Evolutionary conservation across 2,797 vertebrate species (phyloP).

Genomic region (Thamnophis elegans): DNA sequence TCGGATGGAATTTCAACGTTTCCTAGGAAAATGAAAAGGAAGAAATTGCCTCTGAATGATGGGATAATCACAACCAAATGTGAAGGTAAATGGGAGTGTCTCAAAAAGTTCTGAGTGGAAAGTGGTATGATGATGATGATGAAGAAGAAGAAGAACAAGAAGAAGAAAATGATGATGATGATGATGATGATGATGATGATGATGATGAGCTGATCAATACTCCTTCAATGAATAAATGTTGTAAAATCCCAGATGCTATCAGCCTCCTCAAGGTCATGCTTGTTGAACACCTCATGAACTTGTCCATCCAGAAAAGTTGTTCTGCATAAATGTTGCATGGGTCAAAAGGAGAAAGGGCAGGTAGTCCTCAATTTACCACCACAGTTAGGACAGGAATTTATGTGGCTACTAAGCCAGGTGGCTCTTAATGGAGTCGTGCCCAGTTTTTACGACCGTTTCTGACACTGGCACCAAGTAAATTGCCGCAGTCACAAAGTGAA

Average conservation of each 20-base stretch:
- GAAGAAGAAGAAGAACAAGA: too few relatives aligned
- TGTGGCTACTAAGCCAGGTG: not conserved
- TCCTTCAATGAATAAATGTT: not conserved
- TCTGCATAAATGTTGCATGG: not conserved
- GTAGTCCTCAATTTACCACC: not conserved
- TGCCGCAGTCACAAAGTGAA: not conserved
- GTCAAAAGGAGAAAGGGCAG: not conserved
- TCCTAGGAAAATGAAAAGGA: not conserved
- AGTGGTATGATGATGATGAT: not conserved
- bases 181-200: accelerated
- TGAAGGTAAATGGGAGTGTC: not conserved
- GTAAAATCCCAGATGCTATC: not conserved
- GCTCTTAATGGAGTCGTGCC: not conserved
- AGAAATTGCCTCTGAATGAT: not conserved
- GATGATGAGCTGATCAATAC: not conserved
- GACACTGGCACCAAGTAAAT: not conserved
- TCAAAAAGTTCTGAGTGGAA: not conserved
- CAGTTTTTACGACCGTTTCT: not conserved
- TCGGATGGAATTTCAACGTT: not conserved
- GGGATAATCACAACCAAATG: not conserved
- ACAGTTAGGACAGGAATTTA: not conserved
- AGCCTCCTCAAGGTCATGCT: too few relatives aligned
- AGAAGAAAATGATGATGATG: too few relatives aligned
- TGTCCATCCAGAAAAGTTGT: not conserved
- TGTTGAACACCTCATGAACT: not conserved